A percentile compares a stretch with the other conserved stretches of the same genome.
Evolutionary conservation across 2,113 vertebrate genomes (phyloP).

Genomic region (Marcusenius ussheri): DNA sequence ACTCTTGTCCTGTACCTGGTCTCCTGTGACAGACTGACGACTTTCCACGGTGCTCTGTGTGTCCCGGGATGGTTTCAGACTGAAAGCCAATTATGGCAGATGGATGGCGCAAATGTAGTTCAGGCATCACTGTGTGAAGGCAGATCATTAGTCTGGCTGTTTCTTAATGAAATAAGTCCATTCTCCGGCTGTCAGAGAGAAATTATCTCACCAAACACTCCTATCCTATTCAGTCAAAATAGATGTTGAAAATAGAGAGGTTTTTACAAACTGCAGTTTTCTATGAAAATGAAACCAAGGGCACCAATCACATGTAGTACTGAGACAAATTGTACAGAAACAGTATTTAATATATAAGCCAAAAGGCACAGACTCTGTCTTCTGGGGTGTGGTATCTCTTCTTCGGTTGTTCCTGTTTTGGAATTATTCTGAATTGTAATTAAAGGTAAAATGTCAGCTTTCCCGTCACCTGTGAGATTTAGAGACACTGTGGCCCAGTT

Average conservation of each 20-base stretch:
- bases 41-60: neutral
- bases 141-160: neutral
- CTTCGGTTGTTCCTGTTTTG: neutral
- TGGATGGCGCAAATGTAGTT: neutral
- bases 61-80: neutral
- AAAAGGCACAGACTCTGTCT: neutral
- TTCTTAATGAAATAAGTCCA: neutral
- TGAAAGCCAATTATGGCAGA: neutral
- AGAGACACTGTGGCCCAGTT: neutral
- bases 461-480: neutral
- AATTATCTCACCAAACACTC: neutral
- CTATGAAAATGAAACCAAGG: neutral
- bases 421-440: neutral
- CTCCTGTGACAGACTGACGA: neutral
- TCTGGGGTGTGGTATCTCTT: neutral
- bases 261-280: neutral
- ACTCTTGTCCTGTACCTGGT: neutral
- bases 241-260: neutral
- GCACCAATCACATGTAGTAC: neutral
- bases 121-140: neutral
- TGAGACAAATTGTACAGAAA: neutral
- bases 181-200: neutral
- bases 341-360: neutral
- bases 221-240: neutral
- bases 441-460: neutral